phyloP scores from a whole-genome alignment of 2,113 vertebrate species.

The Hypanus sabinus region DNA sequence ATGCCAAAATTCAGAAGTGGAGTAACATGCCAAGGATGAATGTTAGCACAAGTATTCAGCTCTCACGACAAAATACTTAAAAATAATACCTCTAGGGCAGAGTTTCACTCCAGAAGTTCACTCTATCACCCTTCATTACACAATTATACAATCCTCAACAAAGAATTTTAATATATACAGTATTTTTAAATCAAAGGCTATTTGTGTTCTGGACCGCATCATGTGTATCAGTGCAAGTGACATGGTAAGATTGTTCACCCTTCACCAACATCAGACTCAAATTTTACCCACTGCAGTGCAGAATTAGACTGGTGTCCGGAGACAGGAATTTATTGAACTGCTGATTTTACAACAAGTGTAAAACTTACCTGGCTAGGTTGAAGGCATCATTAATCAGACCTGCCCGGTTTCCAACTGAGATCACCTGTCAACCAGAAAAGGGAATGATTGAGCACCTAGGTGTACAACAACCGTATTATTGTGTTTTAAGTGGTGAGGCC shows the following conservation, averaged over 20 bases:
- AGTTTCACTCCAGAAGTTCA: neutral
- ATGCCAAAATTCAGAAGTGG: too few species aligned
- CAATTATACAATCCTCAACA: too few species aligned
- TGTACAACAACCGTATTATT: constrained; percentile 40
- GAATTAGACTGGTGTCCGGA: neutral
- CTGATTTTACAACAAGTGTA: neutral
- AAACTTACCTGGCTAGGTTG: constrained; percentile 89
- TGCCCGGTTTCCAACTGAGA: constrained; percentile 90
- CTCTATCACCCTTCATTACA: neutral
- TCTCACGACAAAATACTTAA: neutral
- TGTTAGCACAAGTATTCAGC: neutral
- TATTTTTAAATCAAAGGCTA: neutral
- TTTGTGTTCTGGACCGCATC: neutral
- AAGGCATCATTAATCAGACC: constrained; percentile 92
- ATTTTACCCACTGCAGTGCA: too few species aligned
- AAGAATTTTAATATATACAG: neutral
- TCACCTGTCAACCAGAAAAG: constrained; percentile 63
- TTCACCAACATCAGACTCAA: too few species aligned
- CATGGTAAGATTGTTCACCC: neutral
- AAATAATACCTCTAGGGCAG: neutral
- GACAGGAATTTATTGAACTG: neutral
- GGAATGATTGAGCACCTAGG: constrained; percentile 47
- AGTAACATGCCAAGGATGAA: too few species aligned
- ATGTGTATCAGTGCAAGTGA: neutral
- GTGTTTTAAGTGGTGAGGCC: constrained; percentile 34